Base-by-base conservation (phyloP, 2,888 invertebrate genomes). In the Oscheius myriophilus region DNA sequence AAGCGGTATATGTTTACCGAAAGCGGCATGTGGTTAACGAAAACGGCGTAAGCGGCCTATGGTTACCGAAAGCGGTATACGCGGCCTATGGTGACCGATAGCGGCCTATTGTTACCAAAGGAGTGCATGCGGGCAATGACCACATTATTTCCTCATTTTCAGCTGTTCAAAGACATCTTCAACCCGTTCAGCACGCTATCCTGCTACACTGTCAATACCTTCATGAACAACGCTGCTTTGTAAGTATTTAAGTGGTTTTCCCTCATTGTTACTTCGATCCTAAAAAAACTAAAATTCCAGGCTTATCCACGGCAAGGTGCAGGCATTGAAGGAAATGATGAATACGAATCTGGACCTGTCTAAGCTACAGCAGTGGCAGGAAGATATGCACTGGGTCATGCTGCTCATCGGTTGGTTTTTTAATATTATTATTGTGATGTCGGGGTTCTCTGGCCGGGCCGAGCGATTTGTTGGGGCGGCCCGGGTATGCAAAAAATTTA, bases 301-400 rank as follows among this genome's bases (percentile, higher is more conserved):
- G 33, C 9, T 33, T 3, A 33, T 33, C 33, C 33, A 33, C 33
- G 33, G 9, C 33, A 33, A 46, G 46, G 18, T 18, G 46, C n/a
- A 46, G 21, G 4, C 2, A 11, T 18, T 18, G 18, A 46, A 26
- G 39, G 26, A 25, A n/a, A 1, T 26, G 26, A 54, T 54, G 26
- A 54, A 25, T 12, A 14, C n/a, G 7, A 33, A 9, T 33, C 33
- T 85, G 52, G 84, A 86, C 43, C 72, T 82, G 25, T 42, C 41
- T n/a, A 87, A 90, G 65, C 86, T 93, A 39, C 90, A 91, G 69
- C 90, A 89, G 59, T 88, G 94, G 42, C 93, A 93, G 85, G 95
- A 95, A 88, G 94, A 95, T 88, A 88, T 95, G 25, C 94, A 95
- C 87, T 95, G 95, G 95, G 90, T 93, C 39, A 88, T 94, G 33